Percentiles rank a stretch among this genome's conserved stretches.
Evolutionary conservation across 2,113 vertebrate genomes (phyloP).

Genomic region (Salvelinus sp.): DNA sequence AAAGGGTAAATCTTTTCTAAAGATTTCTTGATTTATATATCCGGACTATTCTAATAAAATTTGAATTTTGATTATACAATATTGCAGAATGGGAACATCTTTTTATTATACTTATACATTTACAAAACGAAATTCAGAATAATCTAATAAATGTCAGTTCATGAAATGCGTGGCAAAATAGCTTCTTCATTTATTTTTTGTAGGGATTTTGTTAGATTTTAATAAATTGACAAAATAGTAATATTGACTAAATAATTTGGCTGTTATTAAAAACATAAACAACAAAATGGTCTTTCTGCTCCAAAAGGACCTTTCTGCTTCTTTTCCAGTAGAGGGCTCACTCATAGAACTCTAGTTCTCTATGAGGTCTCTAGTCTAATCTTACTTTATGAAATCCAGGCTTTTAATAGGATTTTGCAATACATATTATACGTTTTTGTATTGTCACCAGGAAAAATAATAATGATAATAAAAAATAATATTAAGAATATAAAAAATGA

Average conservation of each 20-base stretch:
- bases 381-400: too few species aligned
- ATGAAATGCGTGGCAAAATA: neutral
- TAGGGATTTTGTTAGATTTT: neutral
- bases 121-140: neutral
- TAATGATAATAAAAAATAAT: neutral
- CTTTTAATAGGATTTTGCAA: too few species aligned
- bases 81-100: neutral
- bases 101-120: neutral
- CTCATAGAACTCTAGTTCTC: neutral
- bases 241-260: neutral
- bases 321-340: slow-evolving; percentile 71
- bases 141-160: neutral
- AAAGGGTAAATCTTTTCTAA: too few species aligned
- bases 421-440: neutral
- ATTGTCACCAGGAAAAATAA: neutral
- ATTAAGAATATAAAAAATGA: neutral
- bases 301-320: neutral
- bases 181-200: neutral
- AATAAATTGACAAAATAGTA: neutral
- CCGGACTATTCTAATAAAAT: neutral
- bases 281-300: neutral
- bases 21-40: neutral
- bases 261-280: neutral
- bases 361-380: neutral
- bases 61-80: neutral